These are phyloP conservation scores for Ondatra zibethicus DNA, from an alignment of 2,113 vertebrate genomes.

Conservation along the genomic window DNA sequence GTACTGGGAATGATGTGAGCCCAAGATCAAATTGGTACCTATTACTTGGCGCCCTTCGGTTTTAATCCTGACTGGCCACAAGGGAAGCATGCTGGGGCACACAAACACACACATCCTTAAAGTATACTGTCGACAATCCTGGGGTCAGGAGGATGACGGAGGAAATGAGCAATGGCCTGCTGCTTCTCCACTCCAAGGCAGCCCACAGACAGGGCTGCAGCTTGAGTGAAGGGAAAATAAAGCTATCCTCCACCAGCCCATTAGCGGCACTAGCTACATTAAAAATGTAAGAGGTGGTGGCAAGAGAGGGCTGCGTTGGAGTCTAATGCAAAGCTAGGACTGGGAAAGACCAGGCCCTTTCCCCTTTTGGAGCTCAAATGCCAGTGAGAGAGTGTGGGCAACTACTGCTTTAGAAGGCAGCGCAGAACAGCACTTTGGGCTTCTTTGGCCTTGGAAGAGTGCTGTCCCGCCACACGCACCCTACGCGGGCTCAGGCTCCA, in stretches of 20 bases:
- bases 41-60: neutral
- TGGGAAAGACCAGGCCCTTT: neutral
- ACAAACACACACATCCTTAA: neutral
- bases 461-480: neutral
- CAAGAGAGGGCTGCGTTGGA: neutral
- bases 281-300: constrained; percentile 89
- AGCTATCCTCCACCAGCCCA: constrained; percentile 79
- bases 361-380: neutral
- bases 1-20: neutral
- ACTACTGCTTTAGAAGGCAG: neutral
- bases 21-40: neutral
- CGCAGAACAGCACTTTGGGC: neutral
- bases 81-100: neutral
- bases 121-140: neutral
- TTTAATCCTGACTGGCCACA: neutral
- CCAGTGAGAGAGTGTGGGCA: neutral
- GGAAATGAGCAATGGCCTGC: neutral
- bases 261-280: constrained; percentile 89
- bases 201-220: neutral
- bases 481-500: neutral
- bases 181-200: neutral
- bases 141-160: neutral
- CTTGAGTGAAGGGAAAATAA: constrained; percentile 5
- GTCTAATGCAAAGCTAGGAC: neutral
- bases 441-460: neutral